Evolutionary conservation across 2,797 vertebrate species (phyloP), one percentile per base, ranked within the genome.

Genomic region (Harpagifer antarcticus): DNA sequence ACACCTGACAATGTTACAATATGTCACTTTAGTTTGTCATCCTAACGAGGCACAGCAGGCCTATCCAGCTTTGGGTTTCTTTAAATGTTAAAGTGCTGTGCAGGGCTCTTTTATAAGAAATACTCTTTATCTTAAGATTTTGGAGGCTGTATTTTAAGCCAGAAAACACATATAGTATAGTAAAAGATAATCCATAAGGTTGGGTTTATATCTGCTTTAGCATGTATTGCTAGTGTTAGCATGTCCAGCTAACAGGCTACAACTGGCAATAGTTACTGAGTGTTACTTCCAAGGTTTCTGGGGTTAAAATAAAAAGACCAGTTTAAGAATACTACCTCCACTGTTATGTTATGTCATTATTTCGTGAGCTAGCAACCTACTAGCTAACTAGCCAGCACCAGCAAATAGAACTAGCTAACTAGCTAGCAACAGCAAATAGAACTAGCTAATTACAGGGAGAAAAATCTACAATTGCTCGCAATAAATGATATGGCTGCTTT

Each of bases 1-100:
- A 45, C 63, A 37, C 57, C 44, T 66, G 23, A 53, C 19, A 45
- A 31, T 47, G 23, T 58, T 68, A 42, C 16, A 54, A 59, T 69
- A 31, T 5, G 52, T 59, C 47, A 48, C 17, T 43, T 57, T 42
- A 40, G 12, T 31, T 31, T 20, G 19, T 53, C 48, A 12, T 13
- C 40, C 14, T 43, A 45, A 49, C n/a, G 3, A n/a, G 20, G 2
- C 27, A 53, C 53, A 56, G 52, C 43, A 33, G 44, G 40, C 42
- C 40, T 42, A 56, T 54, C n/a, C 11, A 12, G 15, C 49, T 61
- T n/a, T 40, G 40, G 52, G 52, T 59, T 58, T 23, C 40, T 64
- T 10, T 20, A 42, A 42, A 58, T 64, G 15, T 37, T 64, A 12
- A 50, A 44, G 44, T 45, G 53, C 1, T 40, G 15, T 42, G 2